Conservation (phyloP, 2,888 invertebrate genomes). For the Poecilobothrus nobilitatus region DNA sequence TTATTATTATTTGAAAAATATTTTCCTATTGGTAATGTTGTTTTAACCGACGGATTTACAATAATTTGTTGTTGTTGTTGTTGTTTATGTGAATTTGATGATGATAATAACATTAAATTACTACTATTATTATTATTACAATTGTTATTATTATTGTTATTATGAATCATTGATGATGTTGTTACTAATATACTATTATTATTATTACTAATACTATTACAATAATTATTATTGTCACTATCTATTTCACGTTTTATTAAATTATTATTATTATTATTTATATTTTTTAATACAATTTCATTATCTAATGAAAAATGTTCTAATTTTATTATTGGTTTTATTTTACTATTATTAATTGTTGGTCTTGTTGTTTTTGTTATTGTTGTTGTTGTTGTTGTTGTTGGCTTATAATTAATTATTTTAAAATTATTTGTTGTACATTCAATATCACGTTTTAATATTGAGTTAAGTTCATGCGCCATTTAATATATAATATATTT, state of each 20-base stretch:
- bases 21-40: slow-evolving; percentile 15
- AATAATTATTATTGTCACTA: background rate
- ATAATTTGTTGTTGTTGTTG: background rate
- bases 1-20: slow-evolving; percentile 12
- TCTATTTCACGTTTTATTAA: slow-evolving; percentile 3
- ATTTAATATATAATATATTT: slow-evolving; percentile 11
- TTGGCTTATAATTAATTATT: slow-evolving; percentile 20
- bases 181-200: background rate
- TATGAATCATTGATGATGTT: background rate
- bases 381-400: slow-evolving; percentile 9
- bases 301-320: background rate
- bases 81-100: background rate
- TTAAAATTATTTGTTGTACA: slow-evolving; percentile 16
- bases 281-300: background rate
- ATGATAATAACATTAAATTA: background rate
- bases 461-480: slow-evolving; percentile 24
- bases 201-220: slow-evolving; percentile 1
- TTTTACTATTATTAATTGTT: too few relatives aligned
- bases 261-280: background rate
- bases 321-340: background rate
- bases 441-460: slow-evolving; percentile 26
- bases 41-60: background rate
- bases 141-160: background rate
- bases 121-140: background rate
- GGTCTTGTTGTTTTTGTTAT: too few relatives aligned